Percentiles rank a stretch among this genome's conserved stretches.
Conservation (phyloP, 2,797 vertebrate species). For the Argentina silus region DNA sequence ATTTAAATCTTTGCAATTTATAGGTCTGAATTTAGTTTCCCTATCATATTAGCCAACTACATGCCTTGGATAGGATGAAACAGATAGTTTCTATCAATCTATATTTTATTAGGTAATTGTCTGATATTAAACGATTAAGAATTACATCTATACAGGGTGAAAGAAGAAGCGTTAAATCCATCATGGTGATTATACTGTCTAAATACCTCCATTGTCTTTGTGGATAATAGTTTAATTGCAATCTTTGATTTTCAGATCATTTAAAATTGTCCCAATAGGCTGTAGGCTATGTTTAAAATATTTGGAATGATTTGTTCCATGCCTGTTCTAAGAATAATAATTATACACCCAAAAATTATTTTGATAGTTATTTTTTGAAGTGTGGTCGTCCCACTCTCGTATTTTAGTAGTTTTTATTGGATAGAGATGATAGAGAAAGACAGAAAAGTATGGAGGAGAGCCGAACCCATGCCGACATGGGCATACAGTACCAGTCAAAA, state of each 20-base stretch:
- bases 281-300: not conserved
- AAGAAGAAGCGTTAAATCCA: not conserved
- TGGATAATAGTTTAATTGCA: constrained; percentile 13
- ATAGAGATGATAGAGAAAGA: too few relatives aligned
- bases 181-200: constrained; percentile 4
- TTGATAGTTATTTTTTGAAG: too few relatives aligned
- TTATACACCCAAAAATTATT: too few relatives aligned
- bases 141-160: constrained; percentile 27
- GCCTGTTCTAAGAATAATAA: too few relatives aligned
- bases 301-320: not conserved
- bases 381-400: too few relatives aligned
- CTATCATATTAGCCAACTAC: constrained; percentile 21
- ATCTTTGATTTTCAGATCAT: constrained; percentile 20
- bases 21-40: constrained; percentile 26
- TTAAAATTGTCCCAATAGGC: not conserved
- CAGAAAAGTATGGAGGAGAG: too few relatives aligned
- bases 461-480: too few relatives aligned
- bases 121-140: constrained; percentile 39
- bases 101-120: constrained; percentile 48
- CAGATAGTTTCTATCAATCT: constrained; percentile 51
- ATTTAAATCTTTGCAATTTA: constrained; percentile 66
- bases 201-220: constrained; percentile 44
- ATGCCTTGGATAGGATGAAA: constrained; percentile 35
- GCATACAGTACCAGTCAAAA: too few relatives aligned
- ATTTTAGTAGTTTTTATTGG: too few relatives aligned